These are phyloP conservation scores for Strongylocentrotus purpuratus DNA, from an alignment of 35 echinoderm and acorn worm genomes.

Conservation along the genomic window DNA sequence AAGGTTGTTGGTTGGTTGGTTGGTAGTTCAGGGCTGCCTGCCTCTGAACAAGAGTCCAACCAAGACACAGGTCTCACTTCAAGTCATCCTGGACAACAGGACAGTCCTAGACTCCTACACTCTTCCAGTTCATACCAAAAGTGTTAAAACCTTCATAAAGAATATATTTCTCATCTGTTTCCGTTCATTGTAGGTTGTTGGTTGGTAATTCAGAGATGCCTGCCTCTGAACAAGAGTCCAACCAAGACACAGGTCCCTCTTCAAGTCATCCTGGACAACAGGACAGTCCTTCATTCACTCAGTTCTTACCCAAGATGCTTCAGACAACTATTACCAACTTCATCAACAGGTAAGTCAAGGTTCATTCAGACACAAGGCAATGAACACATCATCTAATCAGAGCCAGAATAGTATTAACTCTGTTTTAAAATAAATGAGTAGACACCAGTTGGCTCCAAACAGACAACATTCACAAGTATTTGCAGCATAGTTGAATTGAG, in stretches of 20 bases:
- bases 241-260: slow-evolving; percentile 28
- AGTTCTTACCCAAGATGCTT: slow-evolving; percentile 37
- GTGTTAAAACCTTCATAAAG: background rate
- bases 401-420: no score
- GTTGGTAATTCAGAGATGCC: slow-evolving; percentile 35
- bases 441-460: no score
- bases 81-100: background rate
- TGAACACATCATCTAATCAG: no score
- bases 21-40: slow-evolving; percentile 22
- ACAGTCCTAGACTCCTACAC: background rate
- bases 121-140: background rate
- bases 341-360: background rate
- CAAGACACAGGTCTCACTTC: background rate
- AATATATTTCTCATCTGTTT: background rate
- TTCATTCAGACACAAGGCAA: no score
- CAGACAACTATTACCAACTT: slow-evolving; percentile 20
- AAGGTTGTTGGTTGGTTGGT: background rate
- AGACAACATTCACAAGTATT: no score
- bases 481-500: no score
- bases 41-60: background rate
- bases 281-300: slow-evolving; percentile 9
- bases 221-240: background rate
- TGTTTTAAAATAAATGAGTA: no score
- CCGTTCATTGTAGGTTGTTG: background rate
- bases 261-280: no score